These are phyloP conservation scores for Sialia sialis DNA, from an alignment of 2,113 vertebrate species.

Conservation along the genomic window DNA sequence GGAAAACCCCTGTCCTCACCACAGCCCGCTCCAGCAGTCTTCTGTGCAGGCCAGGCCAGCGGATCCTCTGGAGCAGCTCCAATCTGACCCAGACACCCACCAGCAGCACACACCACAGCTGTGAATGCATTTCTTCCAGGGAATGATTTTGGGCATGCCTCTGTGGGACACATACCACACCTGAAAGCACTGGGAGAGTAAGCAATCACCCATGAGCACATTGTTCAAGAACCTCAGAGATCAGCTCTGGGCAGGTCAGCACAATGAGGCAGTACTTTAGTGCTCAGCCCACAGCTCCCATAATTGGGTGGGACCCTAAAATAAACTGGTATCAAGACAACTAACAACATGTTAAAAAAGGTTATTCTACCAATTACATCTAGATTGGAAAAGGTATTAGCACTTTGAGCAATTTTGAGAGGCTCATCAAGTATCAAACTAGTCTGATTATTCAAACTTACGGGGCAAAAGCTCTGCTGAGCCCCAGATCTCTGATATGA, in stretches of 20 bases:
- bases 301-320: neutral
- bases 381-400: neutral
- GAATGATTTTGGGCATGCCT: neutral
- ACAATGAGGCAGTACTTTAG: rapidly evolving
- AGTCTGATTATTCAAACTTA: neutral
- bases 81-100: rapidly evolving
- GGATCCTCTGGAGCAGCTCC: neutral
- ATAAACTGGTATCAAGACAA: neutral
- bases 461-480: neutral
- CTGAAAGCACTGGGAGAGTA: neutral
- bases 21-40: neutral
- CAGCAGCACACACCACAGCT: neutral
- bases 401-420: neutral
- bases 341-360: neutral
- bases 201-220: rapidly evolving
- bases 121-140: neutral
- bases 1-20: neutral
- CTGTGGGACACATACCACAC: rapidly evolving
- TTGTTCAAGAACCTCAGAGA: neutral
- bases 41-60: neutral
- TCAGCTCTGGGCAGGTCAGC: neutral
- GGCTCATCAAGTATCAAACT: neutral
- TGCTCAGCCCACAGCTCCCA: neutral
- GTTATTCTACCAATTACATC: neutral
- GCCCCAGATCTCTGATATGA: rapidly evolving